Base-by-base conservation (phyloP, 2,888 invertebrate genomes). In the Eupithecia insigniata region DNA sequence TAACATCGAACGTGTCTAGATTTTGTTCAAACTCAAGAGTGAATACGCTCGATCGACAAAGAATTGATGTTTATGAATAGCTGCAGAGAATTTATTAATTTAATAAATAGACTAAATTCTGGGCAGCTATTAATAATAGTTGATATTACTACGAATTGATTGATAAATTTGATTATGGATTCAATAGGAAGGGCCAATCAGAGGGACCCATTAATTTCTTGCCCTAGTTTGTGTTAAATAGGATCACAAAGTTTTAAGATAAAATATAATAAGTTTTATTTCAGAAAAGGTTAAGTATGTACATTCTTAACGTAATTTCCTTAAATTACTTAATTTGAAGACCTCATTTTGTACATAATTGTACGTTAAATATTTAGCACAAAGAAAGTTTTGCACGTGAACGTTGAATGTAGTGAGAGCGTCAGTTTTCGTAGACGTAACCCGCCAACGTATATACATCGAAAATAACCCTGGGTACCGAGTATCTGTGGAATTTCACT, bases 401-500 rank as follows among this genome's bases (percentile, higher is more conserved):
- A 84, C 58, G 51, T 58, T 60, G 68, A 69, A 43, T 61, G 61
- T 62, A 64, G 61, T 55, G 83, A 79, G 82, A 82, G 83, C 88
- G 87, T 87, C 85, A 85, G 86, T 82, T 82, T 83, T 83, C 80
- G 84, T 86, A 88, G 87, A 88, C 88, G 89, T 86, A 88, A 84
- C 83, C 85, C 90, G 89, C 91, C 88, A 92, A 90, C 92, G 88
- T 89, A 87, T 82, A 80, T 89, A 87, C 82, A 80, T 89, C 90
- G 79, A 87, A 93, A 92, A 92, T 92, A 92, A 92, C 90, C 90
- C 83, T 80, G 82, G 80, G 81, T 85, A 82, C 84, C 85, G 82
- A 80, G 81, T 85, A 82, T 84, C 85, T 89, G 86, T 85, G 86
- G 88, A 86, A 89, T 90, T 89, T 89, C 85, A 88, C 86, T 85